Evolutionary conservation across 1,140 invertebrate genomes (phyloP).

Genomic region (Cyphomyrmex costatus): DNA sequence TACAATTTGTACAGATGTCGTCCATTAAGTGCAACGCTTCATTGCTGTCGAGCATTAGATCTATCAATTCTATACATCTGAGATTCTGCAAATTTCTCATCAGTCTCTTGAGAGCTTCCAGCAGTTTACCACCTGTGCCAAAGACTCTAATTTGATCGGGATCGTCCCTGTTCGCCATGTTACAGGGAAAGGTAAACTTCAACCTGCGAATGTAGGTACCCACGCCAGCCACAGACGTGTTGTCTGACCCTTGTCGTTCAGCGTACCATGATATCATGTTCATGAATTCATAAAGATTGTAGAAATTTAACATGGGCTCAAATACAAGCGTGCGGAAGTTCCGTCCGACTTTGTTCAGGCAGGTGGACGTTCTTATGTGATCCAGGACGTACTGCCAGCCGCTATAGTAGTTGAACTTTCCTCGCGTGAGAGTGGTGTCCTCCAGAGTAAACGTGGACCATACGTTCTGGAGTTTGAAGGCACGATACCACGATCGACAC

Average conservation of each 20-base stretch:
- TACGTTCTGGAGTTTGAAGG: slow-evolving; percentile 91
- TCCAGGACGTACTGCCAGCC: slow-evolving; percentile 94
- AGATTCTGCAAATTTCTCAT: slow-evolving; percentile 90
- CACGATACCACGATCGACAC: slow-evolving; percentile 90
- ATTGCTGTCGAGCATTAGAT: slow-evolving; percentile 91
- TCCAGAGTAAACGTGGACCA: slow-evolving; percentile 92
- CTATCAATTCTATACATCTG: slow-evolving; percentile 90
- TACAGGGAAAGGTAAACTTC: slow-evolving; percentile 94
- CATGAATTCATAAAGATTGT: slow-evolving; percentile 95
- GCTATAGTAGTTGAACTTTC: slow-evolving; percentile 93
- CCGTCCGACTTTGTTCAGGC: slow-evolving; percentile 90
- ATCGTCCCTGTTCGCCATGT: slow-evolving; percentile 89
- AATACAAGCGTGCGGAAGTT: slow-evolving; percentile 91
- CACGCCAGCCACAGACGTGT: slow-evolving; percentile 84
- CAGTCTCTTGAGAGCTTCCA: slow-evolving; percentile 91
- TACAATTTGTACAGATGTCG: slow-evolving; percentile 90
- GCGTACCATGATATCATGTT: slow-evolving; percentile 92
- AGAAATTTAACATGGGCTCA: slow-evolving; percentile 92
- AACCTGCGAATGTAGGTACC: slow-evolving; percentile 89
- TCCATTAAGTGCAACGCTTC: slow-evolving; percentile 92
- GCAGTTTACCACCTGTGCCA: slow-evolving; percentile 92
- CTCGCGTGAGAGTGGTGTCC: slow-evolving; percentile 91
- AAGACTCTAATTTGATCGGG: slow-evolving; percentile 89
- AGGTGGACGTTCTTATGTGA: slow-evolving; percentile 91
- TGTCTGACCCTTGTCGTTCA: slow-evolving; percentile 84